phyloP scores from a whole-genome alignment of 2,888 invertebrate species.

The Perithous albicinctus region DNA sequence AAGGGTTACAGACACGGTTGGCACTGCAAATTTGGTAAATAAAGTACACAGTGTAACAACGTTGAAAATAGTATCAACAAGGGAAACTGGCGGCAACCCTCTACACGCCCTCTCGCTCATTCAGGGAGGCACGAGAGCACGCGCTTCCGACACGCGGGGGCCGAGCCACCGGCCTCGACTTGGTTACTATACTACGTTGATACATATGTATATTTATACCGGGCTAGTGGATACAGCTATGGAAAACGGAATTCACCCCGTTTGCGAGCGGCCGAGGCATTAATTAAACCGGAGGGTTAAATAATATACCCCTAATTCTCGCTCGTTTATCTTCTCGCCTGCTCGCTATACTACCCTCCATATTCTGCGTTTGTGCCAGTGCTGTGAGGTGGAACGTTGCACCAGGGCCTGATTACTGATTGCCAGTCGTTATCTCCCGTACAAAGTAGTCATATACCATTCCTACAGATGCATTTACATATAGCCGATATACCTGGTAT shows the following conservation, averaged over 20 bases:
- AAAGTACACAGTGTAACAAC: slow-evolving; percentile 41
- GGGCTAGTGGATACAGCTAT: slow-evolving; percentile 45
- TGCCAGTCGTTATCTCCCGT: slow-evolving; percentile 56
- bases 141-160: slow-evolving; percentile 18
- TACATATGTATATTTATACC: slow-evolving; percentile 24
- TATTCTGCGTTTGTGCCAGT: slow-evolving; percentile 11
- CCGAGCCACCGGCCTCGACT: slow-evolving; percentile 8
- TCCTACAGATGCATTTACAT: neutral
- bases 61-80: slow-evolving; percentile 51
- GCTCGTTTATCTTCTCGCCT: slow-evolving; percentile 64
- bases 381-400: slow-evolving; percentile 32
- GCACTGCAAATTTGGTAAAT: slow-evolving; percentile 50
- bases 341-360: slow-evolving; percentile 15
- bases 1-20: slow-evolving; percentile 29
- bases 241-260: slow-evolving; percentile 62
- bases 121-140: slow-evolving; percentile 18
- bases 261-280: slow-evolving; percentile 62
- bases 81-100: slow-evolving; percentile 41
- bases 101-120: slow-evolving; percentile 16
- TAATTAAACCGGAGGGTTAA: slow-evolving; percentile 75
- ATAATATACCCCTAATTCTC: slow-evolving; percentile 75
- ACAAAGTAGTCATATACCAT: slow-evolving; percentile 17
- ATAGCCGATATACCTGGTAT: neutral
- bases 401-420: slow-evolving; percentile 56
- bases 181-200: slow-evolving; percentile 22